Evolutionary conservation across 2,797 vertebrate genomes (phyloP).

Genomic region (Micromesistius poutassou): DNA sequence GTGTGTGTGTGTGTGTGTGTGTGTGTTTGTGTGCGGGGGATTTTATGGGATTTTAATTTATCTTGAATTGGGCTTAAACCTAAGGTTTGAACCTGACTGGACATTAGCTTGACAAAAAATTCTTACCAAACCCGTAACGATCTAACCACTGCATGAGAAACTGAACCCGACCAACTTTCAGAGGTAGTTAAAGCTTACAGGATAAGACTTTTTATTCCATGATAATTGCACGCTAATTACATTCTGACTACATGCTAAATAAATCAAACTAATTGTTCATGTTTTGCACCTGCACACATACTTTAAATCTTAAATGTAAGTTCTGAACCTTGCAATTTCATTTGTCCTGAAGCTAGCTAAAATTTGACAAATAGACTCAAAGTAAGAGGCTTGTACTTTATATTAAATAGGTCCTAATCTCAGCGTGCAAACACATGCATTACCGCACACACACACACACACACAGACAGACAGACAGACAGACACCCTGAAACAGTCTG

Average conservation of each 20-base stretch:
- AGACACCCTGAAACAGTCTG: background rate
- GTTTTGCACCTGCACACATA: background rate
- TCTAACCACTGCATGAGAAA: too few species aligned
- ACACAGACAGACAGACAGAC: background rate
- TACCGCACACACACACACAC: conserved; percentile 6
- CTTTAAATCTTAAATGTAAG: background rate
- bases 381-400: too few species aligned
- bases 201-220: too few species aligned
- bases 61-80: background rate
- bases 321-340: background rate
- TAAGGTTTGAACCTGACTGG: background rate
- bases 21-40: background rate
- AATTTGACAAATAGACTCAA: too few species aligned
- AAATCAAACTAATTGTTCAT: background rate
- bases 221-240: too few species aligned
- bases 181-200: too few species aligned
- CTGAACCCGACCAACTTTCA: too few species aligned
- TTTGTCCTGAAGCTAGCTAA: too few species aligned
- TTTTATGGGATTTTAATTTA: background rate
- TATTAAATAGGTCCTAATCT: background rate
- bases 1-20: conserved; percentile 11
- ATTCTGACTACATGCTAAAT: too few species aligned
- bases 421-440: too few species aligned
- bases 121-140: background rate
- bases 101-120: too few species aligned